Evolutionary conservation across 2,113 vertebrate species (phyloP).

Genomic region (Ciconia maguari): DNA sequence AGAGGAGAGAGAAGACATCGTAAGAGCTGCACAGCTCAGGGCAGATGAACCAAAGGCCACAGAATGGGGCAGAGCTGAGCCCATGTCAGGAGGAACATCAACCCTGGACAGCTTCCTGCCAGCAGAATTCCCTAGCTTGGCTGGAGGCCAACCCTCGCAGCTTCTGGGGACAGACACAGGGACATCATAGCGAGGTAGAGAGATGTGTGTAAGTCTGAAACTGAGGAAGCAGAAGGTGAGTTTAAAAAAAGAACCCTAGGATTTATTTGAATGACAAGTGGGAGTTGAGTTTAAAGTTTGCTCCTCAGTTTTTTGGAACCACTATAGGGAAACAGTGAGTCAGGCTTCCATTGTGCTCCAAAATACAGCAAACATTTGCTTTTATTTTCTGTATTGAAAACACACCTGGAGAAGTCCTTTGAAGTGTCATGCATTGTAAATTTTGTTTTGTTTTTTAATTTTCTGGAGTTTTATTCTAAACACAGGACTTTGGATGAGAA

Average conservation of each 20-base stretch:
- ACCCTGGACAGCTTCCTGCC: background rate
- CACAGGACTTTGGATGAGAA: background rate
- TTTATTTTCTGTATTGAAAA: background rate
- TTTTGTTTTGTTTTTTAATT: background rate
- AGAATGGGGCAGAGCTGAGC: background rate
- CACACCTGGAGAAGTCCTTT: background rate
- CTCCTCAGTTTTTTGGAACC: background rate
- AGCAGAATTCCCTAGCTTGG: background rate
- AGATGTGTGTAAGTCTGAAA: background rate
- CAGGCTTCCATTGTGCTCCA: background rate
- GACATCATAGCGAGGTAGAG: rapidly evolving
- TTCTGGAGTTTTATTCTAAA: background rate
- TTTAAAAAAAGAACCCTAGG: background rate
- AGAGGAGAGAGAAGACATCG: rapidly evolving
- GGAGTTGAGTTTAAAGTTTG: background rate
- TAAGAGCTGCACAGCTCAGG: background rate
- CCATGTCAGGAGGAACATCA: background rate
- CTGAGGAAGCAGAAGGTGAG: background rate
- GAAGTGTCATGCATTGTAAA: background rate
- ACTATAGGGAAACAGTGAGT: background rate
- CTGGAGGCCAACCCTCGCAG: background rate
- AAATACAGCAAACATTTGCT: background rate
- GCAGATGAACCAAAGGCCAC: background rate
- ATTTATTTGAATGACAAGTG: background rate
- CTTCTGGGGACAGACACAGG: background rate